phyloP scores from a whole-genome alignment of 1,140 invertebrate genomes.

The Protaetia brevitarsis region DNA sequence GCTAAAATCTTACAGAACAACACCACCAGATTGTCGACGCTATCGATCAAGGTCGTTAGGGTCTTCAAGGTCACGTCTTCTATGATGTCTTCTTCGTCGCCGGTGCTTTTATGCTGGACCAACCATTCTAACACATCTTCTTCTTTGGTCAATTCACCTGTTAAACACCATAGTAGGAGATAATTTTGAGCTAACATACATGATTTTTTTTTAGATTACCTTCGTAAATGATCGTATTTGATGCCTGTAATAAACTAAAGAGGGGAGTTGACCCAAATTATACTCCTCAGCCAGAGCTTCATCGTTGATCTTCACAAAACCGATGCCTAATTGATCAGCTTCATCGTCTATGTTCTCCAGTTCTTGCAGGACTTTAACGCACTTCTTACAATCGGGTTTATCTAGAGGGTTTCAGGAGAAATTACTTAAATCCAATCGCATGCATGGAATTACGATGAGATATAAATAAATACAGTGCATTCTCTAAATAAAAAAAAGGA shows the following conservation, averaged over 20 bases:
- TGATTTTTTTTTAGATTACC: slow-evolving; percentile 57
- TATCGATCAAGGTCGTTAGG: slow-evolving; percentile 81
- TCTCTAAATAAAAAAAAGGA: no score
- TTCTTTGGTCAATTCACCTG: slow-evolving; percentile 85
- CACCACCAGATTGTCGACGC: slow-evolving; percentile 87
- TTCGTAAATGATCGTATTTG: slow-evolving; percentile 92
- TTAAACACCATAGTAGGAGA: slow-evolving; percentile 33
- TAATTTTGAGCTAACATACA: no score
- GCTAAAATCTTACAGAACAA: slow-evolving; percentile 75
- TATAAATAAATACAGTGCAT: no score
- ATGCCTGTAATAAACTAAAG: slow-evolving; percentile 89
- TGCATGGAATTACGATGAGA: no score
- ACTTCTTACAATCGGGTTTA: slow-evolving; percentile 89
- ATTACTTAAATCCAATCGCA: no score
- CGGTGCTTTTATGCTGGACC: slow-evolving; percentile 87
- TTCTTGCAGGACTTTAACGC: slow-evolving; percentile 82
- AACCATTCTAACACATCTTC: slow-evolving; percentile 93
- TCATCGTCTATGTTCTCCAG: slow-evolving; percentile 94
- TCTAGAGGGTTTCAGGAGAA: no score
- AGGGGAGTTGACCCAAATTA: slow-evolving; percentile 82
- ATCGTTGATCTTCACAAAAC: slow-evolving; percentile 93
- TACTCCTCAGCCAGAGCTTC: slow-evolving; percentile 89
- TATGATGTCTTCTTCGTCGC: slow-evolving; percentile 89
- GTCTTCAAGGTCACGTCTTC: slow-evolving; percentile 90
- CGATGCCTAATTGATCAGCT: slow-evolving; percentile 91